Evolutionary conservation across 2,113 vertebrate species (phyloP), one percentile per base, ranked within the genome.

Genomic region (Microtus ochrogaster): DNA sequence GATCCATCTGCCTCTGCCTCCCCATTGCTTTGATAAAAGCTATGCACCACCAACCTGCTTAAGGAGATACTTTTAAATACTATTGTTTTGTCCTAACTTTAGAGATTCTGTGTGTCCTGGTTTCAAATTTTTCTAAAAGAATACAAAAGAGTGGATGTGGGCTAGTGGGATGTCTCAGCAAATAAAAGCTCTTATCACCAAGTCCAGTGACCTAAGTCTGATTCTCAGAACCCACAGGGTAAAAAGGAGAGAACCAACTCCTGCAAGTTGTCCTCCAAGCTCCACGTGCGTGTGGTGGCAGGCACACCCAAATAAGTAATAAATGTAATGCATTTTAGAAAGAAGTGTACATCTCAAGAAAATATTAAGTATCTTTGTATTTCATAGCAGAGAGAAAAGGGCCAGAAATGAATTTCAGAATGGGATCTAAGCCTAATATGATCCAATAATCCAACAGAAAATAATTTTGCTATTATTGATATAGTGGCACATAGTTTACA

Each of bases 41-140:
- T 9, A 12, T 66, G 17, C 4, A 22, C 39, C 41, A 68, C 17
- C 83, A 68, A 24, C 41, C 28, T 68, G 39, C 63, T 36, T 86
- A 49, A 68, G 28, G 63, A 85, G 21, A 68, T 47, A 36, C 68
- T 83, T 87, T 9, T 49, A 52, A 73, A 61, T 78, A 58, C 8
- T 9, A 17, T 30, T 82, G 87, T 66, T 68, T 89, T 92, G 74
- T 89, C 30, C 19, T 94, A 76, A 95, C 76, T 94, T 91, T 87
- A 66, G 49, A 89, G 6, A 17, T 73, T 83, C 78, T 95, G 21
- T 58, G 41, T 72, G 2, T 94, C 52, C 74, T 88, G 33, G 24
- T 93, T 93, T 91, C 52, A 92, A 77, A 87, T 94, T 76, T 96
- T 2, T 89, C 19, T 89, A 61, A 91, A 86, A 77, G 30, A 82